Evolutionary conservation across 1,140 invertebrate species (phyloP).

Genomic region (Acromyrmex heyeri): DNA sequence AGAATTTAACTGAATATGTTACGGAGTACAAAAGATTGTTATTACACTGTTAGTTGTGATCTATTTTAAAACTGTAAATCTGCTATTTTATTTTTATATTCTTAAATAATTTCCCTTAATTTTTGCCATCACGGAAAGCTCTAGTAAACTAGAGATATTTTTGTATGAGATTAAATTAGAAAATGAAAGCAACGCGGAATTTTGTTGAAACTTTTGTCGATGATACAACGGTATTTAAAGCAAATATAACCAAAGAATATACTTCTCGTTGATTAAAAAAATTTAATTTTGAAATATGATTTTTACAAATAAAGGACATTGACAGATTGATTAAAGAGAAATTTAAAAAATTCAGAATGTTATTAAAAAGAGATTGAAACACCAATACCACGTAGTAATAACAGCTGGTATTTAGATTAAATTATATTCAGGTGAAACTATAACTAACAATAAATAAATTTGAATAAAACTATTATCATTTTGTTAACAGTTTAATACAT

Average conservation of each 20-base stretch:
- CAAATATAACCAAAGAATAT: slow-evolving; percentile 1
- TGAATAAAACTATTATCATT: not conserved
- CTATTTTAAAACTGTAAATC: not conserved
- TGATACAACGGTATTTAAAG: not conserved
- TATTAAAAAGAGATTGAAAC: not conserved
- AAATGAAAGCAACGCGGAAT: not conserved
- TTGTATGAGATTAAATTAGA: slow-evolving; percentile 18
- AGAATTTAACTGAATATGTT: not conserved
- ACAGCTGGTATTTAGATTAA: not conserved
- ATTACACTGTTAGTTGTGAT: not conserved
- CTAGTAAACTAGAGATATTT: not conserved
- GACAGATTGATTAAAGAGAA: slow-evolving; percentile 10
- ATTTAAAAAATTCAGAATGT: slow-evolving; percentile 1
- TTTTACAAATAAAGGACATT: not conserved
- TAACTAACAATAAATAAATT: not conserved
- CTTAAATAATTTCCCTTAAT: not conserved
- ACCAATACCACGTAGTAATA: not conserved
- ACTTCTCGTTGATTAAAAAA: not conserved
- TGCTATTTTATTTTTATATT: slow-evolving; percentile 5
- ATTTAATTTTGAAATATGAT: slow-evolving; percentile 5
- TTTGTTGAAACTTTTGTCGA: slow-evolving; percentile 8
- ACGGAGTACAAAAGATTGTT: not conserved
- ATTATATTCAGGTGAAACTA: not conserved
- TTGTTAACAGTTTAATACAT: not conserved
- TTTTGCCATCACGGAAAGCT: not conserved